Evolutionary conservation across 2,888 invertebrate species (phyloP), one percentile per base, ranked within the genome.

Genomic region (Acanthopleura granulata): DNA sequence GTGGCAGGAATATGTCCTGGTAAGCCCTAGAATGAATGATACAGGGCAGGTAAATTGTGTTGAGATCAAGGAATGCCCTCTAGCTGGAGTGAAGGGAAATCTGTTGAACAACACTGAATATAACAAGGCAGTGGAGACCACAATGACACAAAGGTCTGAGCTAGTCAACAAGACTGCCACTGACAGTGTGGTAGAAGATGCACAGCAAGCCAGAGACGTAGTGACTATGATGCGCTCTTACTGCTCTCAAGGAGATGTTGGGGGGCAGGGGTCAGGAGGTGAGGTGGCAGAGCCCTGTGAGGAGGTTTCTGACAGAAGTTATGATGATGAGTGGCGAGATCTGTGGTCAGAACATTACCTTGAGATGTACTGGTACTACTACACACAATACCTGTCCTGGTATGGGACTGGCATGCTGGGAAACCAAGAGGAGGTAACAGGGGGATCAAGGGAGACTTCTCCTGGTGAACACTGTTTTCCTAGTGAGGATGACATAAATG

Each of bases 341-440:
- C 77, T 89, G 50, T 89, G 89, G 89, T 83, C 86, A 73, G 86
- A 87, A 75, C 88, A 89, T 74, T 86, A 84, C 62, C 83, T 81
- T 50, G 87, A 86, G 74, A 80, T 80, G 11, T 88, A 86, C 74
- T 87, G 86, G 86, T 85, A 84, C 72, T 85, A 84, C 73, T 85
- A 84, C 75, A 86, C 81, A 72, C 81, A 84, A 76, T 87, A 27
- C 29, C 27, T 12, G 29, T 22, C 22, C 29, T 66, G 66, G 66
- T 66, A 62, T 69, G 71, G 49, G 25, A 12, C n/a, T 6, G 57
- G 57, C 22, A 57, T 57, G 57, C 57, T 57, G 22, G n/a, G 1
- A 18, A 57, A 40, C 62, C 3, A 22, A 61, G 27, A 16, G 57
- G 29, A 15, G 4, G 66, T 27, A 22, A n/a, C 25, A 62, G 27